Base-by-base conservation (phyloP, 1,140 invertebrate species). In the Eurosta solidaginis region DNA sequence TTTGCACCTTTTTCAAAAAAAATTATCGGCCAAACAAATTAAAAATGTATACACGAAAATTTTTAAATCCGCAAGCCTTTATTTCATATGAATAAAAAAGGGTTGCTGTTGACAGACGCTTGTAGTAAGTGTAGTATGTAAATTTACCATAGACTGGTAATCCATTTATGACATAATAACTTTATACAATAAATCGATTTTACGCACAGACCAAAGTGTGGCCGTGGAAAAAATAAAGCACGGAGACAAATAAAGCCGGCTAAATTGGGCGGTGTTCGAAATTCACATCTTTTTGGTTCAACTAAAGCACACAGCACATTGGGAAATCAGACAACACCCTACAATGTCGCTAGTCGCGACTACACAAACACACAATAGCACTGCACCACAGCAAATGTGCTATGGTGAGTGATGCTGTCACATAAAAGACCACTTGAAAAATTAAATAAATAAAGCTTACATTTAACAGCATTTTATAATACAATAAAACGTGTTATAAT, bases 181-280 rank as follows among this genome's bases (percentile, higher is more conserved):
- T 40, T 68, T 68, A 68, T 10, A 68, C 59, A 68, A 68, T 68
- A 14, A 68, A 68, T 68, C 59, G 59, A 68, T 68, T 68, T 68
- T 36, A n/a, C 7, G n/a, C n/a, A n/a, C 50, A 10, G 50, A 40
- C n/a, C 59, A 40, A 40, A n/a, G n/a, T n/a, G n/a, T n/a, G n/a
- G n/a, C n/a, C n/a, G n/a, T n/a, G n/a, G 17, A 68, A 10, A 68
- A 68, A 47, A 47, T 17, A 47, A 14, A 12, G 4, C 12, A 12
- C 12, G 4, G 4, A 14, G 0, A n/a, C 14, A 47, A 47, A 68
- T 40, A 25, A 59, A 59, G n/a, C 9, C 29, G 40, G n/a, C 59
- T 1, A 68, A 29, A 68, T 40, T 40, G 33, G 59, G n/a, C n/a
- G n/a, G n/a, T 40, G 59, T 22, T 40, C 33, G 22, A 68, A 68